A percentile compares a stretch with the other conserved stretches of the same genome.
These are phyloP conservation scores for Philopedon plagiatum DNA, from an alignment of 2,888 invertebrate species.

Conservation along the genomic window DNA sequence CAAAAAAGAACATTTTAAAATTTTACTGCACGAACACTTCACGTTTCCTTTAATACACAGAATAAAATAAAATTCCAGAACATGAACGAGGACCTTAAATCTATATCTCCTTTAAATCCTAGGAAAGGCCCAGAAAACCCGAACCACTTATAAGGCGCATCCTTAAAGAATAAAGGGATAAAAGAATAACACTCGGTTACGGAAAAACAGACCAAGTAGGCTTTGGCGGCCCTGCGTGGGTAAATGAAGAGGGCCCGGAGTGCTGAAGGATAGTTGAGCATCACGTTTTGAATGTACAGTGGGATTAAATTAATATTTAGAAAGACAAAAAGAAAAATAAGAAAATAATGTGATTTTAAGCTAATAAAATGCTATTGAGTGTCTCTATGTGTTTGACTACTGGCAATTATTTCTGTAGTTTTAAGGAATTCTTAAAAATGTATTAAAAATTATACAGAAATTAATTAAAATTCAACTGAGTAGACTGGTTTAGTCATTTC, in stretches of 20 bases:
- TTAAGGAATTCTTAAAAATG: too few relatives aligned
- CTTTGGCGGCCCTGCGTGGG: constrained; percentile 30
- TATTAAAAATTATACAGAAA: too few relatives aligned
- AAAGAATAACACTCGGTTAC: constrained; percentile 42
- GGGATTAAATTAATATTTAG: constrained; percentile 4
- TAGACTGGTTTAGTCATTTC: too few relatives aligned
- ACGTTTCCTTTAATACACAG: background rate
- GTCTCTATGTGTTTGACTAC: too few relatives aligned
- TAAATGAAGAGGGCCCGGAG: constrained; percentile 36
- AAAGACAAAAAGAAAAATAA: background rate
- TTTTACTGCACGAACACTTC: background rate
- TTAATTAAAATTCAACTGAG: too few relatives aligned
- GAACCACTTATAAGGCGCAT: constrained; percentile 36
- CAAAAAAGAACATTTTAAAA: background rate
- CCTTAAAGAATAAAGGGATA: constrained; percentile 42
- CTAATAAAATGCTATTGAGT: background rate
- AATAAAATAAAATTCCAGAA: constrained; percentile 17
- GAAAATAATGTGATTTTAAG: background rate
- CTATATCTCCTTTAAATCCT: constrained; percentile 35
- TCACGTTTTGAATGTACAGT: constrained; percentile 30
- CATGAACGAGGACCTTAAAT: constrained; percentile 20
- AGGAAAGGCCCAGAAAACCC: constrained; percentile 27
- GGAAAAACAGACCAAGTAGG: constrained; percentile 36
- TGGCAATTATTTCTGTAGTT: too few relatives aligned
- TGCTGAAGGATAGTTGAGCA: constrained; percentile 34